phyloP scores from a whole-genome alignment of 2,888 invertebrate species.

The Zeuzera pyrina region DNA sequence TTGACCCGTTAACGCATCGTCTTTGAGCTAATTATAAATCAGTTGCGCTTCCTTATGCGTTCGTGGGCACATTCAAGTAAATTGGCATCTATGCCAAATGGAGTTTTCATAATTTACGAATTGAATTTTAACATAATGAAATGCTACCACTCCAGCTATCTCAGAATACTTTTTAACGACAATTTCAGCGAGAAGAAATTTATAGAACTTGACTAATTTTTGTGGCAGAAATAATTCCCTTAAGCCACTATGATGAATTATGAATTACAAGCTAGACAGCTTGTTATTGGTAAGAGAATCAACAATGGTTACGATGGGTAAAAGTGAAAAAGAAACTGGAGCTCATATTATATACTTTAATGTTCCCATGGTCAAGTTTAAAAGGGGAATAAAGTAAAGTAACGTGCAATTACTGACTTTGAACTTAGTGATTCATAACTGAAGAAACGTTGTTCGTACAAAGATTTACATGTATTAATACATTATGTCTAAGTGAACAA shows the following conservation, averaged over 20 bases:
- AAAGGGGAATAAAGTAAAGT: slow-evolving; percentile 22
- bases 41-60: slow-evolving; percentile 42
- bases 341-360: slow-evolving; percentile 17
- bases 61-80: slow-evolving; percentile 9
- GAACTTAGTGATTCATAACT: too few species aligned
- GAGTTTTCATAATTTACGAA: slow-evolving; percentile 10
- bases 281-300: slow-evolving; percentile 13
- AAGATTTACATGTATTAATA: too few species aligned
- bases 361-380: slow-evolving; percentile 51
- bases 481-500: too few species aligned
- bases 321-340: slow-evolving; percentile 43
- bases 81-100: slow-evolving; percentile 13
- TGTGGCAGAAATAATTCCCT: too few species aligned
- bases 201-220: too few species aligned
- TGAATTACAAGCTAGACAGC: too few species aligned
- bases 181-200: too few species aligned
- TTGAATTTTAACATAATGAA: too few species aligned
- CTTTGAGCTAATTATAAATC: slow-evolving; percentile 59
- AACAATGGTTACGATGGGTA: slow-evolving; percentile 28
- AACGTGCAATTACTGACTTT: slow-evolving; percentile 9
- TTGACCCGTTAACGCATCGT: slow-evolving; percentile 64
- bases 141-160: too few species aligned
- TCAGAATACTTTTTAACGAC: too few species aligned
- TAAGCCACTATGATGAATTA: too few species aligned
- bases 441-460: too few species aligned